Conservation (phyloP, 2,797 vertebrate genomes). For the Neosalanx taihuensis region DNA sequence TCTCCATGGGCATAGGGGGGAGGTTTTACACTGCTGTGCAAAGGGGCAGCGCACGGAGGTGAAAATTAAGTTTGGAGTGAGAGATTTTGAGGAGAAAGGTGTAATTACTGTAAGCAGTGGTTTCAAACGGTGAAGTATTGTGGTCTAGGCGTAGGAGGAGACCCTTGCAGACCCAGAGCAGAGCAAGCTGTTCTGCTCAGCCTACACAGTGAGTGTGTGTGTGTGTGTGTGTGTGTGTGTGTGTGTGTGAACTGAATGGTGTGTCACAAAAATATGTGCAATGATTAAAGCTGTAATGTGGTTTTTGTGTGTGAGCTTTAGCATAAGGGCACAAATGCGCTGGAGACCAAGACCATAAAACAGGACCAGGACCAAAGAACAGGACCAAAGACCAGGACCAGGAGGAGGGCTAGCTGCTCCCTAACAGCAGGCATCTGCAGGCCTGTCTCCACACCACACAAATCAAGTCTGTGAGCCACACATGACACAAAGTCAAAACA, state of each 20-base stretch:
- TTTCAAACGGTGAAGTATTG: slow-evolving; percentile 8
- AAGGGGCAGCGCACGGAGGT: background rate
- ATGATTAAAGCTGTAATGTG: background rate
- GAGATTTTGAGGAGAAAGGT: background rate
- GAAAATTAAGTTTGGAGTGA: background rate
- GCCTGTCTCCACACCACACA: background rate
- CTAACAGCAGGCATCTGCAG: background rate
- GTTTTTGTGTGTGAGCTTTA: background rate
- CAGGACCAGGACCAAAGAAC: too few species aligned
- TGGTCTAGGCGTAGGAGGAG: slow-evolving; percentile 4
- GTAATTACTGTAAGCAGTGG: background rate
- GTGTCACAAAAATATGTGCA: background rate
- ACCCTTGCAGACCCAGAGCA: background rate
- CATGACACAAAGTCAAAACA: background rate
- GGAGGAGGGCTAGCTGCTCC: background rate
- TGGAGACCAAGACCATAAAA: background rate
- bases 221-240: background rate
- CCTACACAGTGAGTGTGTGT: background rate
- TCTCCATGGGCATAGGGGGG: slow-evolving; percentile 4
- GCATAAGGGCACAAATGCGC: background rate
- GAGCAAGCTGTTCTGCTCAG: slow-evolving; percentile 5
- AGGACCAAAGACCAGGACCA: too few species aligned
- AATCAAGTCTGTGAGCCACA: background rate
- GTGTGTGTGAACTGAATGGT: background rate
- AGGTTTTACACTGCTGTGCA: background rate